These are phyloP conservation scores for Oxycera nigricornis DNA, from an alignment of 2,888 invertebrate species.

Conservation along the genomic window DNA sequence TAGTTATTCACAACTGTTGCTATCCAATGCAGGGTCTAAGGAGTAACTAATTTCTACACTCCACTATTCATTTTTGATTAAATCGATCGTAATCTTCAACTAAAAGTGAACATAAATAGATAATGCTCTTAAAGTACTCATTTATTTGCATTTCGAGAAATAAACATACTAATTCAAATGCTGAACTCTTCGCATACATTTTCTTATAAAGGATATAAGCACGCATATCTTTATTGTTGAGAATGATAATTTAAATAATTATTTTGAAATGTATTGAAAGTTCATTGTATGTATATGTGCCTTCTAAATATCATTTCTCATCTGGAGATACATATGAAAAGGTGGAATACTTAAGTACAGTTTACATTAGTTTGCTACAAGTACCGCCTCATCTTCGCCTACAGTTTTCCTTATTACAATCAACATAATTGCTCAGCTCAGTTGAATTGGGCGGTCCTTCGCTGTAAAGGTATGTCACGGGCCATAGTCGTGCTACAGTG, in stretches of 20 bases:
- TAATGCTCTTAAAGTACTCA: constrained; percentile 24
- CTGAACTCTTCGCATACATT: not conserved
- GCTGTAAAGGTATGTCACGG: constrained; percentile 81
- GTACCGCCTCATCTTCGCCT: constrained; percentile 48
- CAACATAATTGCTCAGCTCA: constrained; percentile 62
- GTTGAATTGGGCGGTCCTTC: constrained; percentile 80
- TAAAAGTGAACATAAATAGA: not conserved
- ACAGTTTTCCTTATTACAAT: constrained; percentile 62
- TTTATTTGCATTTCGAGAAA: constrained; percentile 2
- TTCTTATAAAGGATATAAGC: not conserved
- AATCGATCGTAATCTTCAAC: not conserved
- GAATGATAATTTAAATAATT: not conserved
- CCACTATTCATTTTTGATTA: no score
- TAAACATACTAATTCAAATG: not conserved
- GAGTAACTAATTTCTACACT: no score
- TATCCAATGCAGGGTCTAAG: no score
- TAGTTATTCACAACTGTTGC: no score
- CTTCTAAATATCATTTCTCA: no score
- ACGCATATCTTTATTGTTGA: no score
- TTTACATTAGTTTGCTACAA: not conserved
- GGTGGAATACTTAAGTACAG: not conserved
- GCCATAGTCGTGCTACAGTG: constrained; percentile 70
- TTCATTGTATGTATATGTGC: no score
- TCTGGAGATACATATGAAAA: not conserved
- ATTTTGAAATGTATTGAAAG: not conserved